These are phyloP conservation scores for Sitta carolinensis DNA, from an alignment of 2,797 vertebrate species.

Conservation along the genomic window DNA sequence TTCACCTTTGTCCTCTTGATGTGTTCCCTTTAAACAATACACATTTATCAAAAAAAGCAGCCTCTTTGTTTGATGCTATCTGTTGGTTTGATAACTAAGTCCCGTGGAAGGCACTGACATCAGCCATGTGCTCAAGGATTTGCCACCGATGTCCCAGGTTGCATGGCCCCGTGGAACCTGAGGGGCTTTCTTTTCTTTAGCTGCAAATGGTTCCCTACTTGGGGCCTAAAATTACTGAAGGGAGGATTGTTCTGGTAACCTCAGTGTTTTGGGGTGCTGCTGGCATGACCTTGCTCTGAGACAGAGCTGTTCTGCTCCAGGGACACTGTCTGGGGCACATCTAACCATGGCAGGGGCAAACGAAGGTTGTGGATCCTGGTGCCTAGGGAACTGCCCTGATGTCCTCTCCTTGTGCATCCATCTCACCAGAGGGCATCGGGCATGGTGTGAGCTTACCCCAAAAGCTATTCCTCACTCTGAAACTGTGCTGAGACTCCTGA, in stretches of 20 bases:
- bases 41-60: neutral
- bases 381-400: neutral
- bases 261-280: neutral
- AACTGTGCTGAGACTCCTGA: neutral
- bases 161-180: accelerated
- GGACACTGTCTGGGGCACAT: neutral
- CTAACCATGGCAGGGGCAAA: neutral
- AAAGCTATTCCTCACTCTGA: neutral
- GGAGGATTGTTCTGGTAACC: neutral
- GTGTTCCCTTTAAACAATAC: neutral
- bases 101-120: neutral
- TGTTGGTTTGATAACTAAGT: neutral
- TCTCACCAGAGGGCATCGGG: accelerated
- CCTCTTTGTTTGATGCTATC: neutral
- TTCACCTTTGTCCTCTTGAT: neutral
- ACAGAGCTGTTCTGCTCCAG: neutral
- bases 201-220: neutral
- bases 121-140: neutral
- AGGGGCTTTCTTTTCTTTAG: neutral
- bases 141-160: accelerated
- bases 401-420: neutral
- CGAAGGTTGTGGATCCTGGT: accelerated
- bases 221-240: neutral
- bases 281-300: neutral
- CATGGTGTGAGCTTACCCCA: neutral